These are phyloP conservation scores for Tragelaphus scriptus DNA, from an alignment of 2,113 vertebrate species.

Conservation along the genomic window DNA sequence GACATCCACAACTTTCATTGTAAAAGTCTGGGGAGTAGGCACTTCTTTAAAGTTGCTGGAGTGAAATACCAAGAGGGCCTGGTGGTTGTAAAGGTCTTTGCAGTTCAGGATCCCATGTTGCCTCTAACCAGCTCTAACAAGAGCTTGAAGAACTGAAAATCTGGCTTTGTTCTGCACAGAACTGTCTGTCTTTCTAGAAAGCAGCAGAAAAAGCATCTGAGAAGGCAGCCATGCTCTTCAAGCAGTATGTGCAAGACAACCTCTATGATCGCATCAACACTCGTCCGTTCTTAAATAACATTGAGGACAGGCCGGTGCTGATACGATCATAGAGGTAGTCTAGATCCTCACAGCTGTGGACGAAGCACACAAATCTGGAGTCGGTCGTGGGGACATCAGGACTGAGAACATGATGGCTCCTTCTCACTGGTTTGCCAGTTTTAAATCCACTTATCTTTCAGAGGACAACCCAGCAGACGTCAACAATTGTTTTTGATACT, in stretches of 20 bases:
- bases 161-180: constrained; percentile 92
- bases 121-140: constrained; percentile 96
- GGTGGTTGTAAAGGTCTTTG: constrained; percentile 98
- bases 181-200: constrained; percentile 96
- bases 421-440: constrained; percentile 96
- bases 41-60: constrained; percentile 98
- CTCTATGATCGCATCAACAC: constrained; percentile 97
- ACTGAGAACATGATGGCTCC: constrained; percentile 98
- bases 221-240: constrained; percentile 94
- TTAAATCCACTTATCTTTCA: constrained; percentile 96
- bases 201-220: constrained; percentile 86
- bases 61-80: constrained; percentile 95
- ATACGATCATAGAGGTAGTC: constrained; percentile 86
- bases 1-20: constrained; percentile 98
- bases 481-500: constrained; percentile 98
- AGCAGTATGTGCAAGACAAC: constrained; percentile 96
- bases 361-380: constrained; percentile 94
- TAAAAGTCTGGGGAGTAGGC: constrained; percentile 96
- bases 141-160: constrained; percentile 98
- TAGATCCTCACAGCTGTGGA: constrained; percentile 95
- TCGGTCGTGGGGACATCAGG: constrained; percentile 96
- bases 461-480: constrained; percentile 99
- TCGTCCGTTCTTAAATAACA: constrained; percentile 93
- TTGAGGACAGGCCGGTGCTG: constrained; percentile 90
- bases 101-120: constrained; percentile 95